Evolutionary conservation across 2,113 vertebrate species (phyloP).

Genomic region (Bos indicus): DNA sequence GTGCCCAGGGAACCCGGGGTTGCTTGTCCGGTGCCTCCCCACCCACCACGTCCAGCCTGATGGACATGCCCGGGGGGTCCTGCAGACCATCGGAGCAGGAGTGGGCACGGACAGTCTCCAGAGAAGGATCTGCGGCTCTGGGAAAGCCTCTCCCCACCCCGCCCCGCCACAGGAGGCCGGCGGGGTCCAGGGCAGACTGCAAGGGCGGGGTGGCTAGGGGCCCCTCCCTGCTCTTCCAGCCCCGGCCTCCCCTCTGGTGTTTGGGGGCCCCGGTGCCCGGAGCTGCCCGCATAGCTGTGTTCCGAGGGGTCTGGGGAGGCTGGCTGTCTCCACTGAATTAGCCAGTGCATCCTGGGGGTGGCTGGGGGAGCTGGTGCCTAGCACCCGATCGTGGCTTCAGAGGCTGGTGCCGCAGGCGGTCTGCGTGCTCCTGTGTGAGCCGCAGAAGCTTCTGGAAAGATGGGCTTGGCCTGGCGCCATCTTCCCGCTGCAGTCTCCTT

Average conservation of each 20-base stretch:
- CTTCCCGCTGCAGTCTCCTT: not conserved
- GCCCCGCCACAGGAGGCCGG: fast-evolving
- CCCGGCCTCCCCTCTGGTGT: too few relatives aligned
- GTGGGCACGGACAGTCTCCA: not conserved
- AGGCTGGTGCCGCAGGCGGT: not conserved
- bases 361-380: not conserved
- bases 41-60: not conserved
- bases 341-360: not conserved
- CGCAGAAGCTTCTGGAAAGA: not conserved
- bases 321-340: fast-evolving
- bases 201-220: not conserved
- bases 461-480: not conserved
- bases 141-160: not conserved
- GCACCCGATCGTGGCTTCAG: not conserved
- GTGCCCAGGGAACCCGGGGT: not conserved
- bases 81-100: not conserved
- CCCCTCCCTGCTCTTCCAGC: not conserved
- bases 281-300: fast-evolving
- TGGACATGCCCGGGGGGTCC: not conserved
- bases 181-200: not conserved
- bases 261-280: fast-evolving
- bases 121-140: not conserved
- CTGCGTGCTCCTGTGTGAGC: not conserved
- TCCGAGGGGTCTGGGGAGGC: fast-evolving
- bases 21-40: not conserved